Conservation (phyloP, 2,888 invertebrate genomes). For the Plebejus argus region DNA sequence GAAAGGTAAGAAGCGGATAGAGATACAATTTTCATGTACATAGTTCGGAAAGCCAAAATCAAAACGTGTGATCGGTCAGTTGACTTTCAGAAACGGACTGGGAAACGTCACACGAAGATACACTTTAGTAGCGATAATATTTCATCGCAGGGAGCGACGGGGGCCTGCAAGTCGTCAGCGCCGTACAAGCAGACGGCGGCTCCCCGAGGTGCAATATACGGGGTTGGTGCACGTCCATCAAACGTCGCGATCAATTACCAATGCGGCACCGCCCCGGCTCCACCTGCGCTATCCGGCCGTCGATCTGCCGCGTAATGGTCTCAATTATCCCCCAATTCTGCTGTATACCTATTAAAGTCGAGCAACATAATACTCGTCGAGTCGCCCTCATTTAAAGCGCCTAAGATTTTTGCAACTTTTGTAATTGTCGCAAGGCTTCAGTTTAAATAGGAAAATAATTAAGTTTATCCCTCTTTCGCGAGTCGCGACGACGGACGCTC, state of each 20-base stretch:
- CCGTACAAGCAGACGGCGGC: conserved; percentile 34
- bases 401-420: conserved; percentile 36
- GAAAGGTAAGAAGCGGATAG: not conserved
- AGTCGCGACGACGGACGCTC: conserved; percentile 61
- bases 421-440: conserved; percentile 49
- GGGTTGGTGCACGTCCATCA: conserved; percentile 69
- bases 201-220: conserved; percentile 65
- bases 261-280: conserved; percentile 50
- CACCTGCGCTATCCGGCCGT: conserved; percentile 58
- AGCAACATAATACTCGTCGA: conserved; percentile 3
- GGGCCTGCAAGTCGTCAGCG: conserved; percentile 8
- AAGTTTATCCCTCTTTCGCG: conserved; percentile 68
- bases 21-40: not conserved
- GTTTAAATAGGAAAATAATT: conserved; percentile 62
- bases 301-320: conserved; percentile 48
- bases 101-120: not conserved
- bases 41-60: not conserved
- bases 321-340: conserved; percentile 37
- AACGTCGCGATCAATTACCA: conserved; percentile 76
- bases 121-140: conserved; percentile 20
- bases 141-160: conserved; percentile 25
- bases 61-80: not conserved
- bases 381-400: not conserved
- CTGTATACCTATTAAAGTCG: conserved; percentile 2
- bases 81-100: not conserved